These are phyloP conservation scores for Dryas iulia DNA, from an alignment of 1,140 invertebrate species.

Conservation along the genomic window DNA sequence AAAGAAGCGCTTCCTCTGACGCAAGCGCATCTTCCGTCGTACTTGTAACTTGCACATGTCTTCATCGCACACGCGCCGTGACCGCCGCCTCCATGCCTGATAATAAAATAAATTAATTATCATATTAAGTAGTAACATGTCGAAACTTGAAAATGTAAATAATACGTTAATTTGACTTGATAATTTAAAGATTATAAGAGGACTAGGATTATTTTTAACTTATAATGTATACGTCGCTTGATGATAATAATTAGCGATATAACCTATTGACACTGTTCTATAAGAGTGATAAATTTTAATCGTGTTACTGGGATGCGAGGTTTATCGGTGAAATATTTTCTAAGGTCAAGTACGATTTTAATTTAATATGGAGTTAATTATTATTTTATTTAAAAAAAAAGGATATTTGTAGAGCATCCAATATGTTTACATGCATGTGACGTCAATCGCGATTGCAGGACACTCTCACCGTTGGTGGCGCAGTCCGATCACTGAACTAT, in stretches of 20 bases:
- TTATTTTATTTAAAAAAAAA: not conserved
- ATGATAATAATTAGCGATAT: not conserved
- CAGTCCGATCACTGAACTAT: conserved; percentile 57
- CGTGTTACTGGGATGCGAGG: conserved; percentile 2
- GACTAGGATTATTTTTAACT: not conserved
- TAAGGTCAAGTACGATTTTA: conserved; percentile 10
- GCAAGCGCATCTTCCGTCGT: conserved; percentile 53
- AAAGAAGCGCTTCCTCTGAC: conserved; percentile 62
- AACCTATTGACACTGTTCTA: not conserved
- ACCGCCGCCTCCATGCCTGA: conserved; percentile 25
- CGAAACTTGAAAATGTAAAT: not conserved
- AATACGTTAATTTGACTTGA: too few relatives aligned
- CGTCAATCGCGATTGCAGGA: conserved; percentile 51
- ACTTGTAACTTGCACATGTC: conserved; percentile 28
- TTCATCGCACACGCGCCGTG: conserved; percentile 16
- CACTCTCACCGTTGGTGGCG: conserved; percentile 10
- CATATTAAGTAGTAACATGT: conserved; percentile 2
- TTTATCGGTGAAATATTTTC: conserved; percentile 11
- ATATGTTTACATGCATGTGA: conserved; percentile 57
- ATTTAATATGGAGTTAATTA: not conserved
- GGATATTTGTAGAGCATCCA: conserved; percentile 40
- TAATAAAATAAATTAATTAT: conserved; percentile 39
- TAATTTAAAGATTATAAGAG: not conserved
- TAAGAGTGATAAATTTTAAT: not conserved
- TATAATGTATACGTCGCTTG: not conserved